Conservation (phyloP, 2,888 invertebrate genomes). For the Phaedon cochleariae region DNA sequence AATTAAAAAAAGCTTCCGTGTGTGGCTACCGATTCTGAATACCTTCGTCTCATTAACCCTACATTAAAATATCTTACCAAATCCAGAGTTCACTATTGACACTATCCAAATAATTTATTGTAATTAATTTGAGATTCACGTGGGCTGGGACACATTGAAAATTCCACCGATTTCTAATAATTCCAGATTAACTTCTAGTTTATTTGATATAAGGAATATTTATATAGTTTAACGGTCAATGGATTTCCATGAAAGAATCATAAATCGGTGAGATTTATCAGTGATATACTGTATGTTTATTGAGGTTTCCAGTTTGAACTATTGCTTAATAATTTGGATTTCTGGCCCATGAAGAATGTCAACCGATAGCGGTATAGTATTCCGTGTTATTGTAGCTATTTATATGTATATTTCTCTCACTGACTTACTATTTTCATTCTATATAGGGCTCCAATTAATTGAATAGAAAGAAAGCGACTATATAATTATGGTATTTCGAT, state of each 20-base stretch:
- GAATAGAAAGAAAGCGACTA: not conserved
- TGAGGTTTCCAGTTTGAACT: slow-evolving; percentile 15
- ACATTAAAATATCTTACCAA: slow-evolving; percentile 17
- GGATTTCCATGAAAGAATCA: slow-evolving; percentile 33
- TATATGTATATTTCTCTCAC: not conserved
- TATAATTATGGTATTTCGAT: too few species aligned
- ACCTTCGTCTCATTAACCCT: slow-evolving; percentile 7
- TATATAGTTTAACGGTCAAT: slow-evolving; percentile 27
- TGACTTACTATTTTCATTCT: not conserved
- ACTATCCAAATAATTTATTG: slow-evolving; percentile 24
- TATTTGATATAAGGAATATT: slow-evolving; percentile 21
- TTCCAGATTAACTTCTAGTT: slow-evolving; percentile 28
- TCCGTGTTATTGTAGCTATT: not conserved
- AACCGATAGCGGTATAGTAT: not conserved
- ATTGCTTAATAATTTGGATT: slow-evolving; percentile 1
- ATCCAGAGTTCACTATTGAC: slow-evolving; percentile 7
- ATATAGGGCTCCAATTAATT: not conserved
- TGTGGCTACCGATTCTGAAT: slow-evolving; percentile 2
- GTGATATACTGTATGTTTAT: slow-evolving; percentile 24
- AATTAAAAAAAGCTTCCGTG: not conserved
- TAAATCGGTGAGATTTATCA: slow-evolving; percentile 30
- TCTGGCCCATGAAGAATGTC: not conserved
- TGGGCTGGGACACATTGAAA: slow-evolving; percentile 24
- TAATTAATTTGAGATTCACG: slow-evolving; percentile 25
- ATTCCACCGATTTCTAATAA: slow-evolving; percentile 30